A percentile compares a stretch with the other conserved stretches of the same genome.
Evolutionary conservation across 2,113 vertebrate species (phyloP).

Genomic region (Triplophysa rosa): DNA sequence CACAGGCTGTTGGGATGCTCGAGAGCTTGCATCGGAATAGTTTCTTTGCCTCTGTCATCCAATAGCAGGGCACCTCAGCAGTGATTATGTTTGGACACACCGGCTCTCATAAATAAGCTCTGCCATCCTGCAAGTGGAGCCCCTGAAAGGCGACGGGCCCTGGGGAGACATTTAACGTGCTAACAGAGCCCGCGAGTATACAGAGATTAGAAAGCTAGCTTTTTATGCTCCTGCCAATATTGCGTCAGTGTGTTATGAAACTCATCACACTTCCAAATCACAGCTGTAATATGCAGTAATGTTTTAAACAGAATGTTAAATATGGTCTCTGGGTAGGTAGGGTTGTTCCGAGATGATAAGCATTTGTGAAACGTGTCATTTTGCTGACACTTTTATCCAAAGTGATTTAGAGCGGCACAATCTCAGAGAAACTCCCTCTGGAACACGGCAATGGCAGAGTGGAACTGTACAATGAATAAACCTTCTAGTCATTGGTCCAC

Average conservation of each 20-base stretch:
- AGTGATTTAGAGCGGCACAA: conserved; percentile 4
- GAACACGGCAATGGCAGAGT: background rate
- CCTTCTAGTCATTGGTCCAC: background rate
- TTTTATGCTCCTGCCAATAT: conserved; percentile 41
- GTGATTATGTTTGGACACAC: conserved; percentile 46
- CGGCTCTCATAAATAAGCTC: conserved; percentile 51
- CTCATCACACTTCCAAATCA: conserved; percentile 35
- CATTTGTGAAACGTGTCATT: conserved; percentile 11
- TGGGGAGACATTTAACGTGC: conserved; percentile 45
- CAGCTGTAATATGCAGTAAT: conserved; percentile 39
- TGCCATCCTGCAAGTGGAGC: conserved; percentile 47
- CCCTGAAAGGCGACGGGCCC: conserved; percentile 38
- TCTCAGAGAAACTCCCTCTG: background rate
- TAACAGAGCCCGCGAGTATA: conserved; percentile 34
- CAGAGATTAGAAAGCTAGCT: conserved; percentile 36
- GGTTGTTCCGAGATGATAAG: conserved; percentile 12
- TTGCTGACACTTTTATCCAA: conserved; percentile 6
- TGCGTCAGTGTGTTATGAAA: conserved; percentile 17
- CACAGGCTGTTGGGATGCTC: conserved; percentile 29
- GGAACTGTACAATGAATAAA: background rate
- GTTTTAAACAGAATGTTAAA: conserved; percentile 4
- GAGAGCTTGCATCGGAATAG: conserved; percentile 42
- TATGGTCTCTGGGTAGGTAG: background rate
- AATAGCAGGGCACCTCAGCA: conserved; percentile 24
- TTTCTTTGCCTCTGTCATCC: conserved; percentile 40